A percentile compares a stretch with the other conserved stretches of the same genome.
These are phyloP conservation scores for Coenobita brevimanus DNA, from an alignment of 1,140 invertebrate genomes.

Conservation along the genomic window DNA sequence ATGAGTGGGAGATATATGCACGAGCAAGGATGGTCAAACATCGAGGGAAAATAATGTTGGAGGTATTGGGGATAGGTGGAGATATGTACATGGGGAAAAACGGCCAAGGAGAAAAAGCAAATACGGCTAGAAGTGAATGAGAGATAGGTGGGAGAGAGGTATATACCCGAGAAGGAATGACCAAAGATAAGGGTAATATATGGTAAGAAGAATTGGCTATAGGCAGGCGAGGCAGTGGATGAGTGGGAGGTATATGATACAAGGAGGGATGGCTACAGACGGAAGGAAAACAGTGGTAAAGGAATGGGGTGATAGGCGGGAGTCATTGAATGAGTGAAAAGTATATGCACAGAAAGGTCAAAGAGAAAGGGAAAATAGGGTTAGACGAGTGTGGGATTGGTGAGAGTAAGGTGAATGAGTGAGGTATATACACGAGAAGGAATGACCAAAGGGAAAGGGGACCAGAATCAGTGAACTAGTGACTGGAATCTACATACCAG, in stretches of 20 bases:
- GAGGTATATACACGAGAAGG: neutral
- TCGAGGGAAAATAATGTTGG: too few species aligned
- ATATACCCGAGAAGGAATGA: neutral
- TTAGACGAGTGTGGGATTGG: neutral
- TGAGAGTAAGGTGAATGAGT: neutral
- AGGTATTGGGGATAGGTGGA: too few species aligned
- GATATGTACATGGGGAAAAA: too few species aligned
- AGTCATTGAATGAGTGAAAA: neutral
- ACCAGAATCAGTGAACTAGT: neutral
- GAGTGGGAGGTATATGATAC: too few species aligned
- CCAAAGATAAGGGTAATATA: too few species aligned
- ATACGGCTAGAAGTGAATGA: too few species aligned
- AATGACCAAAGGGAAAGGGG: neutral
- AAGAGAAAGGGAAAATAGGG: neutral
- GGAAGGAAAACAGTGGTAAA: neutral
- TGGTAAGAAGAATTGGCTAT: neutral
- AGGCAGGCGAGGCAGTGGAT: neutral
- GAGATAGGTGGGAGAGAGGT: too few species aligned
- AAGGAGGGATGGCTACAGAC: too few species aligned
- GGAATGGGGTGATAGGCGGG: neutral
- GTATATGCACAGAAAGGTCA: neutral
- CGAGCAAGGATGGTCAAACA: too few species aligned
- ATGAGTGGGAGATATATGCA: too few species aligned
- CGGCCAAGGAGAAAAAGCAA: too few species aligned
- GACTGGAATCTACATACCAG: neutral